A percentile compares a stretch with the other conserved stretches of the same genome.
Evolutionary conservation across 2,888 invertebrate species (phyloP).

Genomic region (Panzeria rudis): DNA sequence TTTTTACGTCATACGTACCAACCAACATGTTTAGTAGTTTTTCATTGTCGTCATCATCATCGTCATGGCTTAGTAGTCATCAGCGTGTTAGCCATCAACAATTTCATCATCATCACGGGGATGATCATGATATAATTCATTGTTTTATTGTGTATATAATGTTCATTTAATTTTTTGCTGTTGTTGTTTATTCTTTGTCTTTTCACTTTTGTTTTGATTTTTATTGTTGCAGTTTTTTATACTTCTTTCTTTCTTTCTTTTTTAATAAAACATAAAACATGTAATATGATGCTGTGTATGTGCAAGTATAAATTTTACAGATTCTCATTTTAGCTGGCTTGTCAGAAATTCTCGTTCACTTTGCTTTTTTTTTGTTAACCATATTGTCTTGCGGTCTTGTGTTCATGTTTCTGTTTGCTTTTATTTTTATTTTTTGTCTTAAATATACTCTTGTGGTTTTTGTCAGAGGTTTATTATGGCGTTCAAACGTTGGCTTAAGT

Average conservation of each 20-base stretch:
- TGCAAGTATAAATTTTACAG: constrained; percentile 13
- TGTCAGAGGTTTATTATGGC: constrained; percentile 53
- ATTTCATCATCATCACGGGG: constrained; percentile 22
- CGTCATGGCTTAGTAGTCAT: constrained; percentile 35
- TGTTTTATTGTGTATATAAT: constrained; percentile 59
- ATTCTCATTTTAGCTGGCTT: constrained; percentile 41
- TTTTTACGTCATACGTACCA: background rate
- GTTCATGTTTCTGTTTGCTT: constrained; percentile 41
- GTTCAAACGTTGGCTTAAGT: constrained; percentile 33
- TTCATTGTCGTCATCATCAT: constrained; percentile 55
- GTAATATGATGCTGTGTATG: background rate
- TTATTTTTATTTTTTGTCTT: constrained; percentile 19
- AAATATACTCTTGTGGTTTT: constrained; percentile 66
- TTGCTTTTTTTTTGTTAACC: constrained; percentile 27
- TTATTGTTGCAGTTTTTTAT: background rate
- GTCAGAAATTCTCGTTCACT: constrained; percentile 28
- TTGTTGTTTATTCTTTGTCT: constrained; percentile 26
- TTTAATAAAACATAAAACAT: background rate
- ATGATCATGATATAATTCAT: constrained; percentile 45
- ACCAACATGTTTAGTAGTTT: constrained; percentile 38
- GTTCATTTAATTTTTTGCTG: constrained; percentile 40
- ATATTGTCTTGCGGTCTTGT: constrained; percentile 68
- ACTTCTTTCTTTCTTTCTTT: background rate
- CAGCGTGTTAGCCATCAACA: constrained; percentile 42
- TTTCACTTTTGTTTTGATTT: constrained; percentile 44